Conservation (phyloP, 2,113 vertebrate genomes). For the Coregonus clupeaformis region DNA sequence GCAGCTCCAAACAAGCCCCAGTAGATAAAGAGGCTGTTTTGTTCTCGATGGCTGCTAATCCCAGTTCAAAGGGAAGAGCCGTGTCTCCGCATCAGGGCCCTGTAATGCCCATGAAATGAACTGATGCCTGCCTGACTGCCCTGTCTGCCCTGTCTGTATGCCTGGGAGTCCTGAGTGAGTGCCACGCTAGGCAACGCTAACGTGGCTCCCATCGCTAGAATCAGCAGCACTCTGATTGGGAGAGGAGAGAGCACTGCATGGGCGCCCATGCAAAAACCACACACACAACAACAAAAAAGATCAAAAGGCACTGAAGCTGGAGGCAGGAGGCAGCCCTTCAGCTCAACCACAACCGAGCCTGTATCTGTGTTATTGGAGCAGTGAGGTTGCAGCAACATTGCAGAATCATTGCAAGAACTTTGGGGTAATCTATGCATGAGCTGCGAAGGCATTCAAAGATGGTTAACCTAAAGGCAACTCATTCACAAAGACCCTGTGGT, state of each 20-base stretch:
- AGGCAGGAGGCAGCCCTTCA: constrained; percentile 8
- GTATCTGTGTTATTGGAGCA: constrained; percentile 8
- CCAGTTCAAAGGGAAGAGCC: constrained; percentile 54
- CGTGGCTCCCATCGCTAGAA: neutral
- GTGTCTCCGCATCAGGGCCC: constrained; percentile 29
- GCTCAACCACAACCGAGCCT: neutral
- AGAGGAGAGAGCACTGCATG: neutral
- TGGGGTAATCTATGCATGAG: neutral
- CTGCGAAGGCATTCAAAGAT: neutral
- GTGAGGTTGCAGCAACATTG: constrained; percentile 6
- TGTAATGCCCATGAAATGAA: constrained; percentile 64
- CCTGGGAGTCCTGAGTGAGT: too few species aligned
- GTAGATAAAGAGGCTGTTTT: constrained; percentile 52
- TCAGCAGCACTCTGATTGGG: constrained; percentile 9
- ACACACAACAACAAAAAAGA: neutral
- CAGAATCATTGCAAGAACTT: neutral
- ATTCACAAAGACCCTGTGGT: neutral
- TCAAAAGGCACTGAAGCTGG: neutral
- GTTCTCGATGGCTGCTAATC: constrained; percentile 53
- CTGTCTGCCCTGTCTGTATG: neutral
- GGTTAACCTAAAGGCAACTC: neutral
- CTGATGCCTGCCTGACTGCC: constrained; percentile 3
- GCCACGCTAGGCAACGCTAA: neutral
- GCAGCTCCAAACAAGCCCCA: constrained; percentile 37
- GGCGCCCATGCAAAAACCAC: neutral